Base-by-base conservation (phyloP, 2,113 vertebrate species). In the Eulemur macaco region DNA sequence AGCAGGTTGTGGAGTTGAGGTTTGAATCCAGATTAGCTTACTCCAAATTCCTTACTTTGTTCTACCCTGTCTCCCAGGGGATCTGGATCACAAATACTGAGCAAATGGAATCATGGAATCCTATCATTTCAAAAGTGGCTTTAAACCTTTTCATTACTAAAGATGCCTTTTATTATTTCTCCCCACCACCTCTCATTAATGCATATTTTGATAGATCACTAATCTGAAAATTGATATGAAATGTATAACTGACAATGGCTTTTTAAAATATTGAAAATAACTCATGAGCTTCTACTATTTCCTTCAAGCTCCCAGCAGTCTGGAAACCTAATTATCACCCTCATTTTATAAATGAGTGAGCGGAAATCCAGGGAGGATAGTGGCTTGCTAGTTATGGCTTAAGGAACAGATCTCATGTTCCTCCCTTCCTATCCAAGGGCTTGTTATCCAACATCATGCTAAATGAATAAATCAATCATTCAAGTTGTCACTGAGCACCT, bases 251-350 rank as follows among this genome's bases (percentile, higher is more conserved):
- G 77, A 29, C 52, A 37, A 45, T 85, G 54, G 29, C 54, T 88
- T 94, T 92, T 95, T 92, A 52, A 94, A 96, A 94, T 90, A 76
- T 45, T 88, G 37, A 97, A 94, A 96, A 84, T 85, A 96, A 94
- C 29, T 90, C 37, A 69, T 27, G 54, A 93, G 25, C 66, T 89
- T 96, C 56, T 88, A 68, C 78, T 89, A 80, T 96, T 97, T 97
- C 69, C 84, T 95, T 83, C 78, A 64, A 85, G 52, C 13, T 84
- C 84, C 69, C 71, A 71, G 71, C 76, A 93, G 64, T 34, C 86
- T 77, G 71, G 66, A 88, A 97, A 96, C 80, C 90, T 94, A 95
- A 96, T 94, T 96, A 96, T 91, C 77, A 81, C 82, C 31, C 37
- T 96, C 89, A 71, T 92, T 97, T 96, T 89, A 89, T 52, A 92